Percentiles rank a stretch among this genome's conserved stretches.
phyloP scores from a whole-genome alignment of 2,888 invertebrate genomes.

The Lithophane semibrunnea region DNA sequence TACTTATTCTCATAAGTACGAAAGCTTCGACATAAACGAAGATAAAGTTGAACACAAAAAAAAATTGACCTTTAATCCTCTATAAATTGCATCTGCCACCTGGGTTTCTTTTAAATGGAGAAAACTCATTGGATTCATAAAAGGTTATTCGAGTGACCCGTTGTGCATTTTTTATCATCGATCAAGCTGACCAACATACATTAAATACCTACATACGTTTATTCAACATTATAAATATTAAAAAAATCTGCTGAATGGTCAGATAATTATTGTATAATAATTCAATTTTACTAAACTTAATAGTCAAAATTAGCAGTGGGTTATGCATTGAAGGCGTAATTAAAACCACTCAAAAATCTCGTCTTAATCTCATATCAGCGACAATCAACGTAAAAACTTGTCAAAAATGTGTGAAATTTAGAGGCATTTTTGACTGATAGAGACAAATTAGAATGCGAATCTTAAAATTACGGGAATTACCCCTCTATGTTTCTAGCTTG shows the following conservation, averaged over 20 bases:
- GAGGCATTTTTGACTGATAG: neutral
- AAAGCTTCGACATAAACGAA: too few relatives aligned
- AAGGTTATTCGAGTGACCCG: conserved; percentile 11
- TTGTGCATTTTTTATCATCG: conserved; percentile 32
- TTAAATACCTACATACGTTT: conserved; percentile 13
- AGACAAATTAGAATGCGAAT: neutral
- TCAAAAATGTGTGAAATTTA: too few relatives aligned
- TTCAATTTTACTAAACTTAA: too few relatives aligned
- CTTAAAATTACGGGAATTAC: neutral
- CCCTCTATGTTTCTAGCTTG: too few relatives aligned
- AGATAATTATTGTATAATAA: neutral
- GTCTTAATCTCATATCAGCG: neutral
- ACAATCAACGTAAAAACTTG: neutral
- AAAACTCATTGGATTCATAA: conserved; percentile 26
- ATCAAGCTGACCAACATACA: conserved; percentile 28
- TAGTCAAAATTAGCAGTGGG: neutral
- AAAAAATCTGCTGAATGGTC: neutral
- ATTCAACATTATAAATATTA: neutral
- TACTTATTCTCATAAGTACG: neutral
- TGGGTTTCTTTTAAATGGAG: conserved; percentile 32
- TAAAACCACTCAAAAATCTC: neutral
- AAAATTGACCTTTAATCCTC: conserved; percentile 2
- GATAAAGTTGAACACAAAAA: too few relatives aligned
- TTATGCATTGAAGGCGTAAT: neutral
- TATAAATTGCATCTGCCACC: neutral